A percentile compares a stretch with the other conserved stretches of the same genome.
phyloP scores from a whole-genome alignment of 2,797 vertebrate genomes.

The Crenichthys baileyi region DNA sequence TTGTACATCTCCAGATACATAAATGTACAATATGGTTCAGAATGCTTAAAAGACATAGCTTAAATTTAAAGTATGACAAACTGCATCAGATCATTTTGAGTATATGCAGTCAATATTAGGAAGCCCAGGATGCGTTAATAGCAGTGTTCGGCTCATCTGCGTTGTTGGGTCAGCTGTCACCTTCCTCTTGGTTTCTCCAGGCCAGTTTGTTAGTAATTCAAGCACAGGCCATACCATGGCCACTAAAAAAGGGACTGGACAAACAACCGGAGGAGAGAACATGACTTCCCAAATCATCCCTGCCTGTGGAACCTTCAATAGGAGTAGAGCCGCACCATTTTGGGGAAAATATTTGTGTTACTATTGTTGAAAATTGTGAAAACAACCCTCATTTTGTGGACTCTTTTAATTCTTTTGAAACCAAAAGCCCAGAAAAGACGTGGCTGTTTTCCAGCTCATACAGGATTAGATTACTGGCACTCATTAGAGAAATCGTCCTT shows the following conservation, averaged over 20 bases:
- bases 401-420: not conserved
- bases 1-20: not conserved
- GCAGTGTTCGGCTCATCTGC: not conserved
- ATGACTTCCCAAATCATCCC: no score
- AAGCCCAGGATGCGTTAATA: not conserved
- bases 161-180: not conserved
- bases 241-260: no score
- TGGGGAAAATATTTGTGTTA: no score
- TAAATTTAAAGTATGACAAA: not conserved
- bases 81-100: not conserved
- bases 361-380: no score
- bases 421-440: slow-evolving; percentile 18
- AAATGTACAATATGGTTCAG: not conserved
- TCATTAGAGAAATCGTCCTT: slow-evolving; percentile 21
- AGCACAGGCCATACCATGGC: no score
- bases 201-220: no score
- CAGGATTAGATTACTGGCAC: not conserved
- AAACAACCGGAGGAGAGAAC: no score
- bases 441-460: slow-evolving; percentile 22
- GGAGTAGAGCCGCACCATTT: no score
- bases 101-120: no score
- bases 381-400: no score
- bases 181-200: not conserved
- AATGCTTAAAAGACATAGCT: not conserved
- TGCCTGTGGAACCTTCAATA: no score